These are phyloP conservation scores for Eudasyphora cyanicolor DNA, from an alignment of 2,888 invertebrate species.

Conservation along the genomic window DNA sequence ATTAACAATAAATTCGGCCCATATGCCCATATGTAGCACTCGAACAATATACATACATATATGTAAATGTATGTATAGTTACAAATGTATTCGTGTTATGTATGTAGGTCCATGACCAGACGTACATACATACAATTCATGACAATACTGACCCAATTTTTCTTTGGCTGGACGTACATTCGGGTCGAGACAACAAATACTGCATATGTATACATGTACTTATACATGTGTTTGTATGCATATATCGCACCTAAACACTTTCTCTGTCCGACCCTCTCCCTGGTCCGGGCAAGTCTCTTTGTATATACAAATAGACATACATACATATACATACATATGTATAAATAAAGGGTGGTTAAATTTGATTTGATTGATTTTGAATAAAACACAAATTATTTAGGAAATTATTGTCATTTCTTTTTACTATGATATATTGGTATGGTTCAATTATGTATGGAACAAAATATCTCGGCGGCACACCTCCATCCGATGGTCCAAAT, in stretches of 20 bases:
- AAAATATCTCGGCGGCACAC: too few relatives aligned
- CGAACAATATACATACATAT: background rate
- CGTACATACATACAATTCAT: conserved; percentile 37
- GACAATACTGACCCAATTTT: conserved; percentile 64
- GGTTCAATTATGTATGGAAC: too few relatives aligned
- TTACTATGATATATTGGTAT: too few relatives aligned
- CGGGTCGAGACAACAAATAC: background rate
- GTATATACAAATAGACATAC: background rate
- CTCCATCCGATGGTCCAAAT: too few relatives aligned
- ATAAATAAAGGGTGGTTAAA: too few relatives aligned
- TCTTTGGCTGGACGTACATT: conserved; percentile 3
- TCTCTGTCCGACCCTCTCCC: conserved; percentile 53
- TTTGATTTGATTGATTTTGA: too few relatives aligned
- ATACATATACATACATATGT: background rate
- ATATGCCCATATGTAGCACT: conserved; percentile 5
- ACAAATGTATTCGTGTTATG: too few relatives aligned
- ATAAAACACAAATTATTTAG: too few relatives aligned
- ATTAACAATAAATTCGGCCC: conserved; percentile 58
- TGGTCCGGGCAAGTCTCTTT: background rate
- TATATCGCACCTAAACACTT: conserved; percentile 58
- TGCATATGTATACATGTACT: conserved; percentile 29
- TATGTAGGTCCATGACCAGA: too few relatives aligned
- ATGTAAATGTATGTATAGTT: too few relatives aligned
- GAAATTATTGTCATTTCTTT: too few relatives aligned
- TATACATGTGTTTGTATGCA: conserved; percentile 19